A percentile compares a stretch with the other conserved stretches of the same genome.
Conservation (phyloP, 2,888 invertebrate genomes). For the Lysandra coridon region DNA sequence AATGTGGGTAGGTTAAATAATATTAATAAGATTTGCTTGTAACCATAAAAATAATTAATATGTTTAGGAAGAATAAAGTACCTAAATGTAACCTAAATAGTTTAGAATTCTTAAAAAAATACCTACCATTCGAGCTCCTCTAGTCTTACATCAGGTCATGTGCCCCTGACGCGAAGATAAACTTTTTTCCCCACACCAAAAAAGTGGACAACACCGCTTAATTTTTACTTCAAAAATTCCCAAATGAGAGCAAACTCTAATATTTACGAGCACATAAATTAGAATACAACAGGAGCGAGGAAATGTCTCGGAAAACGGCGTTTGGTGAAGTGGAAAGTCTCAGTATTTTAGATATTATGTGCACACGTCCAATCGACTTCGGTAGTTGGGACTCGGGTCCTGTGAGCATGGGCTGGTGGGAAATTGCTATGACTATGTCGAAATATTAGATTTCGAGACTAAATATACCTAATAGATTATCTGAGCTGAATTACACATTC, state of each 20-base stretch:
- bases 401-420: background rate
- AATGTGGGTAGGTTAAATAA: too few relatives aligned
- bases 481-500: too few relatives aligned
- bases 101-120: too few relatives aligned
- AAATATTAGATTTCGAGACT: too few relatives aligned
- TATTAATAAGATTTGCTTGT: too few relatives aligned
- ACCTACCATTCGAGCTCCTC: too few relatives aligned
- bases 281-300: background rate
- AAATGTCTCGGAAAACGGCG: conserved; percentile 9
- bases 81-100: too few relatives aligned
- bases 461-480: too few relatives aligned
- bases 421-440: background rate
- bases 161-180: too few relatives aligned
- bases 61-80: too few relatives aligned
- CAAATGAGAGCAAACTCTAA: background rate
- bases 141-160: too few relatives aligned
- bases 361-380: conserved; percentile 1
- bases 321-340: conserved; percentile 8
- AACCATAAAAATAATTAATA: too few relatives aligned
- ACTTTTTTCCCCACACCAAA: background rate
- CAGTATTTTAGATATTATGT: background rate
- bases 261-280: background rate
- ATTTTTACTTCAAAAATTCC: background rate
- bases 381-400: background rate
- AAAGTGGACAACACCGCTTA: background rate